These are phyloP conservation scores for Cephalopholis sonnerati DNA, from an alignment of 2,113 vertebrate genomes.

Conservation along the genomic window DNA sequence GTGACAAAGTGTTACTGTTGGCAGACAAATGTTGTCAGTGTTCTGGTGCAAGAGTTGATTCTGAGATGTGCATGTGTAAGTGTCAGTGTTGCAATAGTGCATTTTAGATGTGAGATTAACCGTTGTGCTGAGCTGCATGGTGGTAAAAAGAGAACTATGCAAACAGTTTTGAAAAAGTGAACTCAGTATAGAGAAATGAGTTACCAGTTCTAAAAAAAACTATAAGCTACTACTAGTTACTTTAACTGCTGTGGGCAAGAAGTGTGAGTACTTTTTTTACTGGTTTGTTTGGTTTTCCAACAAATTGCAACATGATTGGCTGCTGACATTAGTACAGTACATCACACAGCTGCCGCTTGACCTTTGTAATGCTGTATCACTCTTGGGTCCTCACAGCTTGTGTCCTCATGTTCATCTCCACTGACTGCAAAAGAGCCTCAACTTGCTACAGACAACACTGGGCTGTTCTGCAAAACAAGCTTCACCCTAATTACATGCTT, in stretches of 20 bases:
- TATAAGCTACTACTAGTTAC: not conserved
- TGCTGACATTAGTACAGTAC: not conserved
- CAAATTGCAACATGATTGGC: conserved; percentile 4
- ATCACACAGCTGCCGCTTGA: conserved; percentile 9
- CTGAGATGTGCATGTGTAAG: not conserved
- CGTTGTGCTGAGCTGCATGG: not conserved
- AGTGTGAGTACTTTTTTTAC: not conserved
- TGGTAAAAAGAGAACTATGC: no score
- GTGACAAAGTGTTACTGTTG: not conserved
- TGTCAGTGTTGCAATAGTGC: not conserved
- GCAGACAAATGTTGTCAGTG: not conserved
- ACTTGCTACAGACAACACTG: conserved; percentile 18
- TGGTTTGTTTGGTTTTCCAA: not conserved
- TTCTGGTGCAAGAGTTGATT: not conserved
- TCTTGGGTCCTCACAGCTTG: conserved; percentile 11
- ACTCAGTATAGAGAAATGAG: not conserved
- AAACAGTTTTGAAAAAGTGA: not conserved
- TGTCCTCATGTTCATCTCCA: conserved; percentile 7
- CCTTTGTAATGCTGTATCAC: not conserved
- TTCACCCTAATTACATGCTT: conserved; percentile 34
- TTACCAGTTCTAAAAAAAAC: not conserved
- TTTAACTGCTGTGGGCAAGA: not conserved
- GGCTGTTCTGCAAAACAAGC: conserved; percentile 43
- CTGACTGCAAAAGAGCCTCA: conserved; percentile 14
- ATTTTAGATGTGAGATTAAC: not conserved